These are phyloP conservation scores for Spheniscus humboldti DNA, from an alignment of 2,797 vertebrate species.

Conservation along the genomic window DNA sequence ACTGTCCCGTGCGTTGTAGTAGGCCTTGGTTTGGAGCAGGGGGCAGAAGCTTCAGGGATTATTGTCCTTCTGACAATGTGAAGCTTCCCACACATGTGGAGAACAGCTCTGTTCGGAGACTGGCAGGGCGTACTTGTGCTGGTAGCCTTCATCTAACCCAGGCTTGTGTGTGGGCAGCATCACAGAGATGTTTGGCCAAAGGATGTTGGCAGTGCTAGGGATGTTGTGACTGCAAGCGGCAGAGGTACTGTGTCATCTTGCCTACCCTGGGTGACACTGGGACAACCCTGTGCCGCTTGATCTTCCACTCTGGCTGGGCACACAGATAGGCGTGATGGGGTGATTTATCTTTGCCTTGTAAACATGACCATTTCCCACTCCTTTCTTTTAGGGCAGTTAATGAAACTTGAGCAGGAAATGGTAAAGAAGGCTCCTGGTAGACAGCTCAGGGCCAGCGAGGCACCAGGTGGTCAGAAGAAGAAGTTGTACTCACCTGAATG, in stretches of 20 bases:
- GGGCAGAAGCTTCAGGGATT: background rate
- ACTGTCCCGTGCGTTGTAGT: background rate
- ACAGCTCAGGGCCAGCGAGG: background rate
- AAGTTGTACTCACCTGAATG: background rate
- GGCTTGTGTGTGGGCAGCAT: background rate
- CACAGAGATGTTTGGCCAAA: background rate
- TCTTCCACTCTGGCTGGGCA: background rate
- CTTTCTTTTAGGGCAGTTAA: background rate
- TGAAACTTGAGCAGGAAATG: slow-evolving; percentile 14
- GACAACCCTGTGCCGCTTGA: background rate
- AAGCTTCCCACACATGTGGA: background rate
- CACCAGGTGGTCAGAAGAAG: background rate
- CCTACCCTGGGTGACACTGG: background rate
- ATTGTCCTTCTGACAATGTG: background rate
- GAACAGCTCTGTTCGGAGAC: background rate
- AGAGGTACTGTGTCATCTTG: background rate
- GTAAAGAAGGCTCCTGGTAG: background rate
- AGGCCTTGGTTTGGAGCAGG: background rate
- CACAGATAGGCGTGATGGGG: background rate
- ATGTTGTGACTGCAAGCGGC: background rate
- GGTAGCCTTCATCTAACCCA: background rate
- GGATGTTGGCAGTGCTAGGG: background rate
- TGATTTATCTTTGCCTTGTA: background rate
- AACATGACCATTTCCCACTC: background rate
- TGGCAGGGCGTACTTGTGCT: background rate